Evolutionary conservation across 2,888 invertebrate species (phyloP), one percentile per base, ranked within the genome.

Genomic region (Drymonia ruficornis): DNA sequence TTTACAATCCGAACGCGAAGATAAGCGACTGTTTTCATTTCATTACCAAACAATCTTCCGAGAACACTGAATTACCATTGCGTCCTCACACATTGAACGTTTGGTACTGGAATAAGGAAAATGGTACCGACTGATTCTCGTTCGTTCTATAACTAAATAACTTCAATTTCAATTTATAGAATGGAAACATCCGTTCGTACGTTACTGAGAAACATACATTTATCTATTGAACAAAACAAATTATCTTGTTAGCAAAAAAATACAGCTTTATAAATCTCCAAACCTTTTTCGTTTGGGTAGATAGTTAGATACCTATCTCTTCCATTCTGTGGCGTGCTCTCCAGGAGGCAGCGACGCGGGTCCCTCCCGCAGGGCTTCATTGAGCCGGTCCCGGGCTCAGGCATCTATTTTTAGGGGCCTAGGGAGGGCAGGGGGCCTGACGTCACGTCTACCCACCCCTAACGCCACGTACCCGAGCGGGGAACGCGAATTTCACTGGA

Each of bases 351-450:
- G 29, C 7, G 49, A 49, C 46, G 58, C 51, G 59, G 57, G 56
- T 50, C 40, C 63, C 71, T 63, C 68, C 67, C 65, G 51, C 70
- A 63, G 65, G 67, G 70, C 81, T 85, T 75, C 90, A 91, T 91
- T 91, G 89, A 90, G 85, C 87, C 78, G 69, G 70, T 78, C 88
- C 89, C 87, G 89, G 89, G 89, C 83, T 72, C 71, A 70, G 70
- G 78, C 72, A 66, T 86, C 91, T 91, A 91, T 91, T 91, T 90
- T 86, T 90, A 89, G 89, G 86, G 85, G 77, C 70, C 62, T 61
- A 65, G 81, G 82, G 84, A 68, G n/a, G 76, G 72, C 60, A 64
- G 60, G 67, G 72, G 67, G 63, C 56, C 66, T 73, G 84, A 87
- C 89, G 87, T 74, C 76, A 72, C 70, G 53, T 65, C 59, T 19